These are phyloP conservation scores for Lepus townsendii DNA, from an alignment of 2,797 vertebrate species.

Conservation along the genomic window DNA sequence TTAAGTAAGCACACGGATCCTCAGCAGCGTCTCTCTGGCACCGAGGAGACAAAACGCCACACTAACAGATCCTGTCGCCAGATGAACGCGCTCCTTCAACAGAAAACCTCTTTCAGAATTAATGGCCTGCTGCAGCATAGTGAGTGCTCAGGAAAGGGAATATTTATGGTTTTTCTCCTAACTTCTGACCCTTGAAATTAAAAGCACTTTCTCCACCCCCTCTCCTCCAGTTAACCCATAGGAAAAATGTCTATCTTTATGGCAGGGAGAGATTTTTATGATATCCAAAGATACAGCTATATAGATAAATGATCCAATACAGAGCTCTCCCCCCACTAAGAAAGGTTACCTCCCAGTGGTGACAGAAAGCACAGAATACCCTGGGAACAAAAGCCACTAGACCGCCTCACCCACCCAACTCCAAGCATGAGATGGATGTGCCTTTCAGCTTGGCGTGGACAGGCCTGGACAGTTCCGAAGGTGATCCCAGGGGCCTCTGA, in stretches of 20 bases:
- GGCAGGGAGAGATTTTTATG: slow-evolving; percentile 77
- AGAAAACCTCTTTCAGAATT: slow-evolving; percentile 83
- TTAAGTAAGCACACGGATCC: slow-evolving; percentile 63
- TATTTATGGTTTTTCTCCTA: slow-evolving; percentile 85
- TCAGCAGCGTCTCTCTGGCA: slow-evolving; percentile 17
- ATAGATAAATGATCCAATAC: slow-evolving; percentile 67
- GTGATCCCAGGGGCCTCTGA: rapidly evolving
- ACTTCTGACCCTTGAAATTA: slow-evolving; percentile 89
- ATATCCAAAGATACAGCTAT: slow-evolving; percentile 72
- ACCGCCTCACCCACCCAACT: rapidly evolving
- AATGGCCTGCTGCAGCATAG: slow-evolving; percentile 79
- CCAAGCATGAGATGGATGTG: not conserved
- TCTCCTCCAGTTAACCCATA: slow-evolving; percentile 83
- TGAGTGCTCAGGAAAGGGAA: slow-evolving; percentile 81
- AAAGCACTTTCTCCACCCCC: slow-evolving; percentile 82
- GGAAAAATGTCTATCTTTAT: slow-evolving; percentile 85
- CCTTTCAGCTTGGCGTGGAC: not conserved
- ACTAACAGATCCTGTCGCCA: slow-evolving; percentile 61
- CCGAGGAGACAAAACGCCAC: slow-evolving; percentile 10
- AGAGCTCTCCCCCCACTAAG: not conserved
- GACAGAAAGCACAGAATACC: slow-evolving; percentile 17
- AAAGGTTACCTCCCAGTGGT: not conserved
- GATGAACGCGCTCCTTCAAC: slow-evolving; percentile 75
- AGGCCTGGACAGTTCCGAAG: not conserved
- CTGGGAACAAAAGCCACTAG: not conserved